phyloP scores from a whole-genome alignment of 2,797 vertebrate genomes.

The Sebastes wilsoni region DNA sequence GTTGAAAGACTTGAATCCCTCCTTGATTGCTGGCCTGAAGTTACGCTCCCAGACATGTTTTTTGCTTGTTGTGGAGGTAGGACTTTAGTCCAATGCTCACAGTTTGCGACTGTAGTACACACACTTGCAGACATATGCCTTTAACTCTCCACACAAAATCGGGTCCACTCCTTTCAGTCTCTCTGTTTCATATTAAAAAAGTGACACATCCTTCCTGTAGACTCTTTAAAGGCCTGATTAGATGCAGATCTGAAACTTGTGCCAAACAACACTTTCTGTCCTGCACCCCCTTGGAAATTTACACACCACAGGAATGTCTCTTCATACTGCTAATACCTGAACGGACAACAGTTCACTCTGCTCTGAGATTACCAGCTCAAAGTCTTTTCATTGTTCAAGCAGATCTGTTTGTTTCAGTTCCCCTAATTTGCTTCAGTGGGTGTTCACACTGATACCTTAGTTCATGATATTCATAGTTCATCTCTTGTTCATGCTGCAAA shows the following conservation, averaged over 20 bases:
- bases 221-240: slow-evolving; percentile 29
- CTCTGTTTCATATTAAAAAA: slow-evolving; percentile 37
- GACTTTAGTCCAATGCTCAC: neutral
- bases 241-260: slow-evolving; percentile 11
- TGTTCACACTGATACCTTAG: neutral
- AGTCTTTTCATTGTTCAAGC: neutral
- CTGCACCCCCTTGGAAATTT: neutral
- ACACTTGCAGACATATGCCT: neutral
- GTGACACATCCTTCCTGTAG: slow-evolving; percentile 37
- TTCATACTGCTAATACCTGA: neutral
- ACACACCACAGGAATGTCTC: slow-evolving; percentile 41
- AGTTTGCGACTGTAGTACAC: neutral
- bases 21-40: neutral
- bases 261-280: slow-evolving; percentile 20
- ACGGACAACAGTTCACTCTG: neutral
- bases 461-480: neutral
- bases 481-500: neutral
- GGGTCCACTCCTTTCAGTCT: neutral
- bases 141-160: slow-evolving; percentile 6
- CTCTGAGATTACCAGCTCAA: neutral
- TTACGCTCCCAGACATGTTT: neutral
- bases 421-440: neutral
- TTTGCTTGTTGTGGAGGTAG: neutral
- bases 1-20: neutral
- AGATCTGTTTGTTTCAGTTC: neutral